Evolutionary conservation across 2,113 vertebrate genomes (phyloP).

Genomic region (Apus apus): DNA sequence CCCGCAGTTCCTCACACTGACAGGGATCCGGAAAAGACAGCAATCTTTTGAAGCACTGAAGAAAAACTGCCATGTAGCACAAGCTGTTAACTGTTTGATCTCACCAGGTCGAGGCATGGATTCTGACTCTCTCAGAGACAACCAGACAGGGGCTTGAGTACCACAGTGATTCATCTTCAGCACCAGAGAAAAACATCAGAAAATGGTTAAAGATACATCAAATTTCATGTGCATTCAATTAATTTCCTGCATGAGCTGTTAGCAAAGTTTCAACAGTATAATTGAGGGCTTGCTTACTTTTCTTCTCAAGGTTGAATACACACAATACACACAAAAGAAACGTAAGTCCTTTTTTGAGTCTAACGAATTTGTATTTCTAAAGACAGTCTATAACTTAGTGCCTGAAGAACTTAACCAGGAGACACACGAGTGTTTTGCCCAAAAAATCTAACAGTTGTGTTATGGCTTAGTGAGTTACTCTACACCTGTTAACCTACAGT

Average conservation of each 20-base stretch:
- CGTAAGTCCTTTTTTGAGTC: background rate
- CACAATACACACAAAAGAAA: background rate
- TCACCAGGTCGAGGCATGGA: conserved; percentile 82
- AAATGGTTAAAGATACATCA: background rate
- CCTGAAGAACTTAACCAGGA: background rate
- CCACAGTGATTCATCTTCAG: conserved; percentile 89
- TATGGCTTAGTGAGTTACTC: background rate
- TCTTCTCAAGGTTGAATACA: background rate
- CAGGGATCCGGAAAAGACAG: conserved; percentile 89
- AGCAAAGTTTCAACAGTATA: background rate
- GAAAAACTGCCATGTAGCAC: conserved; percentile 88
- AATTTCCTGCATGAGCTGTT: background rate
- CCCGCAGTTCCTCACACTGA: conserved; percentile 89
- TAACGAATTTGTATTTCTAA: background rate
- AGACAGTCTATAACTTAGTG: background rate
- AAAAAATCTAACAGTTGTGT: background rate
- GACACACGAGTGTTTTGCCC: background rate
- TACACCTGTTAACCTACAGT: background rate
- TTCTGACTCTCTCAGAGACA: conserved; percentile 84
- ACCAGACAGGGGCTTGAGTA: conserved; percentile 90
- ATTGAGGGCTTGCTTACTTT: background rate
- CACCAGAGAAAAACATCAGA: background rate
- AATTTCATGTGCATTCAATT: background rate
- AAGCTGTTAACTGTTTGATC: conserved; percentile 84
- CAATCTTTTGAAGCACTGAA: conserved; percentile 82